phyloP scores from a whole-genome alignment of 2,888 invertebrate genomes.

The Myopa tessellatipennis region DNA sequence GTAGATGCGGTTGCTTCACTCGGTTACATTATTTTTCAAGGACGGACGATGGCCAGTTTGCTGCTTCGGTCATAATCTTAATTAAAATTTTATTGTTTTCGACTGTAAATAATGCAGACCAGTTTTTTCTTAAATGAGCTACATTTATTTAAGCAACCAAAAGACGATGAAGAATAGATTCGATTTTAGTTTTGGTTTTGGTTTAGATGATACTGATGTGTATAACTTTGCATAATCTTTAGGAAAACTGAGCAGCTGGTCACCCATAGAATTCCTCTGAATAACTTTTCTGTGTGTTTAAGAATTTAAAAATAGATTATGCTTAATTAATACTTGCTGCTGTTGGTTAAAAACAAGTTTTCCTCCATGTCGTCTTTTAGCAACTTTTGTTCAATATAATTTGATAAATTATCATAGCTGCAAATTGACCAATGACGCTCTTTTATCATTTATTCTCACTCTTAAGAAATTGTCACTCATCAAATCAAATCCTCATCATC shows the following conservation, averaged over 20 bases:
- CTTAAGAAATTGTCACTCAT: background rate
- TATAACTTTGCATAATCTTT: background rate
- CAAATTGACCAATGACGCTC: conserved; percentile 35
- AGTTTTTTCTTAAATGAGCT: conserved; percentile 18
- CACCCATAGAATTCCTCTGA: conserved; percentile 11
- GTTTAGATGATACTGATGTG: background rate
- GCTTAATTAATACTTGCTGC: background rate
- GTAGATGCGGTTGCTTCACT: background rate
- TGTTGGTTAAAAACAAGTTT: conserved; percentile 1
- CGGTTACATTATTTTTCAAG: background rate
- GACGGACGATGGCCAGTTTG: background rate
- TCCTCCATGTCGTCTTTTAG: background rate
- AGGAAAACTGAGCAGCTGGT: background rate
- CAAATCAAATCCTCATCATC: conserved; percentile 20
- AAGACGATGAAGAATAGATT: background rate
- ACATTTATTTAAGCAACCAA: background rate
- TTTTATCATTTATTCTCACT: conserved; percentile 9
- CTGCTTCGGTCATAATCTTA: conserved; percentile 13
- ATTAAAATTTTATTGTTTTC: conserved; percentile 33
- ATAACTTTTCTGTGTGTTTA: background rate
- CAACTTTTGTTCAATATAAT: background rate
- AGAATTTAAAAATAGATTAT: background rate
- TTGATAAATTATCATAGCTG: conserved; percentile 26
- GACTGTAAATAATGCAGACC: background rate
- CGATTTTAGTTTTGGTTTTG: background rate